phyloP scores from a whole-genome alignment of 2,113 vertebrate genomes.

The Scalopus aquaticus region DNA sequence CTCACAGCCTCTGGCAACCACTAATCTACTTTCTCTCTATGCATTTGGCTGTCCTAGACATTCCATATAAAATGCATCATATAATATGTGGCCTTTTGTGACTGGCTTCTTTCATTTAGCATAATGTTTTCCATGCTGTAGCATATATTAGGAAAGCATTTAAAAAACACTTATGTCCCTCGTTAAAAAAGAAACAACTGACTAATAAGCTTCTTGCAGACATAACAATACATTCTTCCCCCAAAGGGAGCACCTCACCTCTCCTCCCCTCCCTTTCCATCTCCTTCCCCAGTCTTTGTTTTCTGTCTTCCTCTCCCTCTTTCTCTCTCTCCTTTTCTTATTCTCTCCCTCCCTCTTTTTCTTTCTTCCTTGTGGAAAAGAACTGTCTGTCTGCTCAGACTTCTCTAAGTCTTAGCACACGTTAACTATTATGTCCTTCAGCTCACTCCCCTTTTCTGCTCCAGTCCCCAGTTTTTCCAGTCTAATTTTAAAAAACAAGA shows the following conservation, averaged over 20 bases:
- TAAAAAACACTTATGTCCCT: neutral
- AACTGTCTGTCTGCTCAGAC: neutral
- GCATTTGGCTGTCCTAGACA: neutral
- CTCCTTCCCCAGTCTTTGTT: fast-evolving
- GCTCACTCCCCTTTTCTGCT: neutral
- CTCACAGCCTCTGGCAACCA: neutral
- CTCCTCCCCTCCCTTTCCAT: neutral
- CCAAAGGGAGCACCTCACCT: neutral
- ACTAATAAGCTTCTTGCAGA: neutral
- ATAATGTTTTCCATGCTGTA: neutral
- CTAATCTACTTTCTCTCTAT: neutral
- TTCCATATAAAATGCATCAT: neutral
- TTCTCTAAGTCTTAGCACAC: neutral
- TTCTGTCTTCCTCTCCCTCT: neutral
- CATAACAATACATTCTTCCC: neutral
- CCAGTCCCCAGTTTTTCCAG: neutral
- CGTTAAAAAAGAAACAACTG: neutral
- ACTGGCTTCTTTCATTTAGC: neutral
- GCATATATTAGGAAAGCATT: neutral
- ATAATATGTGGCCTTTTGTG: neutral
- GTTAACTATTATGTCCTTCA: neutral
- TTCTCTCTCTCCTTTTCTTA: fast-evolving
- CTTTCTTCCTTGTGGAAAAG: constrained; percentile 2
- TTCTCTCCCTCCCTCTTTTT: fast-evolving
- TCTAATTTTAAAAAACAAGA: constrained; percentile 33